phyloP scores from a whole-genome alignment of 2,113 vertebrate species.

The Colossoma macropomum region DNA sequence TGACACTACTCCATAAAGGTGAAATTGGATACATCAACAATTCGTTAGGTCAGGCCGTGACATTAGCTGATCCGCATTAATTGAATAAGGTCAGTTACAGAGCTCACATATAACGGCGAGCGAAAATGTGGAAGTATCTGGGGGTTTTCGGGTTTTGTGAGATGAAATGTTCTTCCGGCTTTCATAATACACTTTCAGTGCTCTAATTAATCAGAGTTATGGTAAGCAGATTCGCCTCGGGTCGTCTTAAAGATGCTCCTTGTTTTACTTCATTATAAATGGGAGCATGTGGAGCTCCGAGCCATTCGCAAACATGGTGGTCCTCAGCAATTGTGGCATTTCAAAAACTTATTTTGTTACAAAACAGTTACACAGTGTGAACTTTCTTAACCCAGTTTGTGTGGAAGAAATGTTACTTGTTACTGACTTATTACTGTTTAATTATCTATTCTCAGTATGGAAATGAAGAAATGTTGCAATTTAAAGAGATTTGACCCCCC shows the following conservation, averaged over 20 bases:
- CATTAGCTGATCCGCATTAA: neutral
- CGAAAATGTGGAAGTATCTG: neutral
- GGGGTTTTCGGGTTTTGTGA: neutral
- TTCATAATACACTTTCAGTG: constrained; percentile 3
- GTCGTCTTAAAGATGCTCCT: constrained; percentile 26
- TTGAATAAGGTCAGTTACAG: neutral
- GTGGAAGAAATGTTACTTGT: too few species aligned
- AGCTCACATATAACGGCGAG: neutral
- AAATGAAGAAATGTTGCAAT: too few species aligned
- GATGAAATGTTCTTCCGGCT: constrained; percentile 3
- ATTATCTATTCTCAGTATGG: too few species aligned
- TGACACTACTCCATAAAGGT: constrained; percentile 59
- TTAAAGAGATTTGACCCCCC: too few species aligned
- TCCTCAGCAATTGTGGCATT: constrained; percentile 1
- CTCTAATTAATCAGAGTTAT: constrained; percentile 18
- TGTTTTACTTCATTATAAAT: constrained; percentile 30
- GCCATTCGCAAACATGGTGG: neutral
- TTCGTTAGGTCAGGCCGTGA: neutral
- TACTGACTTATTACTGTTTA: too few species aligned
- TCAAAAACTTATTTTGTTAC: constrained; percentile 3
- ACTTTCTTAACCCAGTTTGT: too few species aligned
- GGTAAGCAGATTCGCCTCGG: constrained; percentile 30
- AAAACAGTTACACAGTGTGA: constrained; percentile 4
- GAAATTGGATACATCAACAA: constrained; percentile 1
- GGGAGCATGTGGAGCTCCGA: constrained; percentile 1